Evolutionary conservation across 1,140 invertebrate genomes (phyloP), one percentile per base, ranked within the genome.

Genomic region (Drosophila kepulauana): DNA sequence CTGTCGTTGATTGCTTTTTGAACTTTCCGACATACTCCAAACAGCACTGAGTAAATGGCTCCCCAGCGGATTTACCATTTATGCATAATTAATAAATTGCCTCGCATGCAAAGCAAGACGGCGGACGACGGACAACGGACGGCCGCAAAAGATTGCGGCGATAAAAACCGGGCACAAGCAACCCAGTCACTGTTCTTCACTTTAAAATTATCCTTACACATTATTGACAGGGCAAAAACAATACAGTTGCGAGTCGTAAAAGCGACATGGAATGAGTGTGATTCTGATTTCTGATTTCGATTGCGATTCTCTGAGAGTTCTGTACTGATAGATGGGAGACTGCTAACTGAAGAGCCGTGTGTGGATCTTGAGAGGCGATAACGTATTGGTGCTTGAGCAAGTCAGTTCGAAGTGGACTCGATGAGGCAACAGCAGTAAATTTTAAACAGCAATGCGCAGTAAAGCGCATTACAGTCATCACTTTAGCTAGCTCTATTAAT

Each of bases 71-170:
- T 61, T 66, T 84, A 75, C 74, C 84, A 89, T 85, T 89, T 89
- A 81, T 88, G 85, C 85, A 88, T 88, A 88, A 89, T 89, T 89
- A 88, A 88, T 88, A 89, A 88, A 88, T 88, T 88, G 85, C 79
- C 82, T 71, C 51, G 72, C 70, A 76, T 81, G 76, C 80, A 82
- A 82, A 56, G 63, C 59, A 62, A 75, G 78, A 75, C 67, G 74
- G 20, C 20, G 20, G 20, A 20, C 20, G 20, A 20, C 20, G 20
- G 20, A 20, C 20, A 20, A 3, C 20, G 20, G 20, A 20, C 20
- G 57, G 59, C 69, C 69, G 63, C 56, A 28, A 25, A 25, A 73
- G 82, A 86, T 87, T 78, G 68, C 69, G 49, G 56, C 80, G 82
- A 87, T 87, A 88, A 82, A 87, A 78, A 46, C 41, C 5, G 4